Evolutionary conservation across 2,797 vertebrate genomes (phyloP).

Genomic region (Sebastes kiyomatsui): DNA sequence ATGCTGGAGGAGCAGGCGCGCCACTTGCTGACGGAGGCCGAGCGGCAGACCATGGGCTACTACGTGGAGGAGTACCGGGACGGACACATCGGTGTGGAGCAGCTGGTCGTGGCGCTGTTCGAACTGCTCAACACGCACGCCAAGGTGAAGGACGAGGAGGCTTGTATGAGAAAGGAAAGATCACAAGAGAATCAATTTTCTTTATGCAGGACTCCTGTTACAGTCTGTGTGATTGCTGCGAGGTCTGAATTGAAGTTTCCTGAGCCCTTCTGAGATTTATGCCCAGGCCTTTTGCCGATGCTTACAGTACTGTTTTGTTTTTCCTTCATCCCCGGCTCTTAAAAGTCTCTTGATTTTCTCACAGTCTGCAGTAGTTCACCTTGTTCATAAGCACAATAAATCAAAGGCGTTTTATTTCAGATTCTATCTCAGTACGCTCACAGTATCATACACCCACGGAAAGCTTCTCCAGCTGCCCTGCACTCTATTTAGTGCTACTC

Average conservation of each 20-base stretch:
- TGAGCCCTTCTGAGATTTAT: conserved; percentile 27
- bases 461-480: background rate
- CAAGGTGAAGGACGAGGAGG: conserved; percentile 83
- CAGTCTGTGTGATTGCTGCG: conserved; percentile 1
- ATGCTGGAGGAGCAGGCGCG: conserved; percentile 94
- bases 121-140: conserved; percentile 96
- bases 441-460: background rate
- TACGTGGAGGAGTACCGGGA: conserved; percentile 94
- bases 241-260: conserved; percentile 20
- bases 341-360: conserved; percentile 44
- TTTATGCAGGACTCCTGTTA: background rate
- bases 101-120: conserved; percentile 92
- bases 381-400: conserved; percentile 43
- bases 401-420: conserved; percentile 52
- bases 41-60: conserved; percentile 93
- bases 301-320: conserved; percentile 27
- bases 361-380: conserved; percentile 35
- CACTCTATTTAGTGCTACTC: background rate
- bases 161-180: background rate
- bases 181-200: background rate
- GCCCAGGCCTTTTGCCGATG: conserved; percentile 11
- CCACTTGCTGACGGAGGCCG: conserved; percentile 90
- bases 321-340: conserved; percentile 1
- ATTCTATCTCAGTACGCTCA: conserved; percentile 14
- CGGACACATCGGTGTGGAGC: conserved; percentile 88